Evolutionary conservation across 1,140 invertebrate genomes (phyloP).

Genomic region (Geopemphigus sp.): DNA sequence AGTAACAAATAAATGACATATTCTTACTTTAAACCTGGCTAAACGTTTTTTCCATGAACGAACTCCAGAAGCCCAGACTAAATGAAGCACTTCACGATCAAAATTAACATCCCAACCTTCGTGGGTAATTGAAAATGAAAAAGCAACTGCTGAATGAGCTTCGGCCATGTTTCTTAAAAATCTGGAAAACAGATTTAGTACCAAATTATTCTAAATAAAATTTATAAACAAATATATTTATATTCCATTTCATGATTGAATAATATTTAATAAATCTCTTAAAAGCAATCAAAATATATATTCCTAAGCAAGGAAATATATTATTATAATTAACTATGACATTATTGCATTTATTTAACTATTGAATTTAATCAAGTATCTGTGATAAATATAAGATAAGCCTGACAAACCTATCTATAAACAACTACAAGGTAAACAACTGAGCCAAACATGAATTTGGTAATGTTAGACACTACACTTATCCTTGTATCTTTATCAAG

Average conservation of each 20-base stretch:
- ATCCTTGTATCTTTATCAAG: slow-evolving; percentile 41
- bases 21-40: slow-evolving; percentile 76
- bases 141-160: slow-evolving; percentile 96
- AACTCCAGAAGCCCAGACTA: slow-evolving; percentile 87
- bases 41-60: slow-evolving; percentile 92
- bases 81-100: slow-evolving; percentile 87
- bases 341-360: neutral
- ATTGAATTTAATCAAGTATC: neutral
- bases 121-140: slow-evolving; percentile 95
- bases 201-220: neutral
- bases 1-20: neutral
- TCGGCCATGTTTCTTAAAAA: slow-evolving; percentile 77
- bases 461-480: neutral
- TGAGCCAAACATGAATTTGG: slow-evolving; percentile 10
- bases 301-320: neutral
- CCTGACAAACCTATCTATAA: neutral
- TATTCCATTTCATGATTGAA: neutral
- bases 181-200: neutral
- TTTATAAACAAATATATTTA: neutral
- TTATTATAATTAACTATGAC: neutral
- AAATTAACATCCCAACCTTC: slow-evolving; percentile 97
- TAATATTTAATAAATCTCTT: neutral
- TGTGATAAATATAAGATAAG: neutral
- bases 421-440: slow-evolving; percentile 40
- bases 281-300: neutral